Evolutionary conservation across 2,797 vertebrate genomes (phyloP).

Genomic region (Lepilemur ruficaudatus): DNA sequence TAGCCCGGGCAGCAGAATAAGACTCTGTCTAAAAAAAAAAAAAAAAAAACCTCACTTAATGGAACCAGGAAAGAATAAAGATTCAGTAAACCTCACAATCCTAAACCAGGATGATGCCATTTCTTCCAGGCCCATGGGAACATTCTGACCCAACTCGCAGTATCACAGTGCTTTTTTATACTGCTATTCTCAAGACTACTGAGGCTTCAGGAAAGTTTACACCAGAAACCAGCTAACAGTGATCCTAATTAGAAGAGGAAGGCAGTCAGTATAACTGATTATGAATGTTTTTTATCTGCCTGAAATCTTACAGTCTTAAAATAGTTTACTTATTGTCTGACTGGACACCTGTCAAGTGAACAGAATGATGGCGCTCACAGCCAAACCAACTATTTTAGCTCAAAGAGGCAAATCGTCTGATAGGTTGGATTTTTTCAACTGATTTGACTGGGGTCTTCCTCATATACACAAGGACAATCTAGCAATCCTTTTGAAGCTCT

Average conservation of each 20-base stretch:
- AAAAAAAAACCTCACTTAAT: not conserved
- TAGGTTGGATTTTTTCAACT: not conserved
- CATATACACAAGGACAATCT: not conserved
- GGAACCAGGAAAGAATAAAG: constrained; percentile 11
- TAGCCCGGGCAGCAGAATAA: no score
- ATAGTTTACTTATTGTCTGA: not conserved
- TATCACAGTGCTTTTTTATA: not conserved
- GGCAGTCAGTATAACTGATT: not conserved
- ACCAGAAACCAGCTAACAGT: not conserved
- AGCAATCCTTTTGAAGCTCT: not conserved
- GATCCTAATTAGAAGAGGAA: not conserved
- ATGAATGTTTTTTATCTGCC: not conserved
- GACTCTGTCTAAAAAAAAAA: no score
- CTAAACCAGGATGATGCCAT: not conserved
- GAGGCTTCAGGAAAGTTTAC: not conserved
- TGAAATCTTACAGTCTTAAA: not conserved
- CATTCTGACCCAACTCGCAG: not conserved
- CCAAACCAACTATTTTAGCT: not conserved
- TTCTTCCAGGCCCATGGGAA: not conserved
- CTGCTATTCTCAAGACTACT: not conserved
- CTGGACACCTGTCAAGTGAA: not conserved
- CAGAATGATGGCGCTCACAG: not conserved
- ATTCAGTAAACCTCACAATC: not conserved
- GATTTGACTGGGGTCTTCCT: not conserved
- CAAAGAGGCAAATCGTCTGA: not conserved